These are phyloP conservation scores for Drosophila santomea DNA, from an alignment of 1,140 invertebrate species.

Conservation along the genomic window DNA sequence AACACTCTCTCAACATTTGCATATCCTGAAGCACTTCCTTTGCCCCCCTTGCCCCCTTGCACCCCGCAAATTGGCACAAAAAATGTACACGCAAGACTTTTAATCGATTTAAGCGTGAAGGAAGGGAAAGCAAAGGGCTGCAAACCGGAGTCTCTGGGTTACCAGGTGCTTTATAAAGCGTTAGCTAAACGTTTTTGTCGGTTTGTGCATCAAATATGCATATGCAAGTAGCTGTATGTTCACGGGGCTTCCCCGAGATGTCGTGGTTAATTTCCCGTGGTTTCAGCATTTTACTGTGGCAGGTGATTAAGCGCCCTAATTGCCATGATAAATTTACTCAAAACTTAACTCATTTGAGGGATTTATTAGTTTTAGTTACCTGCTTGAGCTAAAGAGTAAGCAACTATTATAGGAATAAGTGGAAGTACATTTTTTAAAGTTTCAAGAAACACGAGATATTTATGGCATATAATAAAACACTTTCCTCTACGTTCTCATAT, in stretches of 20 bases:
- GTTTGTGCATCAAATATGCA: conserved; percentile 50
- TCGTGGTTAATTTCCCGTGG: conserved; percentile 5
- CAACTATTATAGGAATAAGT: no score
- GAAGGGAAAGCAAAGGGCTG: conserved; percentile 6
- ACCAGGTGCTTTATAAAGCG: conserved; percentile 24
- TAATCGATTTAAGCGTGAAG: conserved; percentile 57
- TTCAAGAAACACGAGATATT: not conserved
- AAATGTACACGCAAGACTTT: conserved; percentile 65
- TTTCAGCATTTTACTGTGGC: conserved; percentile 10
- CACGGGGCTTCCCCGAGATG: conserved; percentile 6
- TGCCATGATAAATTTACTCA: not conserved
- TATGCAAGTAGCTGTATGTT: conserved; percentile 21
- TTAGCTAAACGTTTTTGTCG: conserved; percentile 45
- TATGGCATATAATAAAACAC: not conserved
- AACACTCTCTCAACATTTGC: conserved; percentile 24
- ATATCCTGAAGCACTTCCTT: conserved; percentile 16
- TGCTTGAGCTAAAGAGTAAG: no score
- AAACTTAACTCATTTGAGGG: not conserved
- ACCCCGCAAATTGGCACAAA: conserved; percentile 58
- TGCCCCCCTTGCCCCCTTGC: not conserved
- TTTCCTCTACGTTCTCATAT: not conserved
- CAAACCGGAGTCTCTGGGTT: not conserved
- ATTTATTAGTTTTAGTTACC: not conserved
- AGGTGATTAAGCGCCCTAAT: conserved; percentile 3
- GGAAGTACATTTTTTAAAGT: not conserved